Percentiles rank a stretch among this genome's conserved stretches.
Evolutionary conservation across 2,888 invertebrate genomes (phyloP).

Genomic region (Temnothorax ravouxi): DNA sequence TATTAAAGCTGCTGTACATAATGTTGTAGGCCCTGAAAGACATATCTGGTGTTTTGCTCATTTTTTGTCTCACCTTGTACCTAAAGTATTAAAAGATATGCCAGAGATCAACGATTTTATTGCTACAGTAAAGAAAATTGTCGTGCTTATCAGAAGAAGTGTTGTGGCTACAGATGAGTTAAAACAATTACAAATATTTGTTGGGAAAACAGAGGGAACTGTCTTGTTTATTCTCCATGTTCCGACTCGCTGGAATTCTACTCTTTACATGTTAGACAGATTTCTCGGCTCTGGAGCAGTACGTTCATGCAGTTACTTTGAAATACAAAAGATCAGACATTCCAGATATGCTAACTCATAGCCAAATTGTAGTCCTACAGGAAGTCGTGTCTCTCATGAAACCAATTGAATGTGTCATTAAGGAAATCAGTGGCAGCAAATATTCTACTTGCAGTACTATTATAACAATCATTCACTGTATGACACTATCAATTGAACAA

Average conservation of each 20-base stretch:
- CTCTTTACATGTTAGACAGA: background rate
- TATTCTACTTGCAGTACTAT: background rate
- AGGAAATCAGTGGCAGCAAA: background rate
- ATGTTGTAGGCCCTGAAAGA: background rate
- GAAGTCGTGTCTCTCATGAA: background rate
- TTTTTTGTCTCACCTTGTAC: background rate
- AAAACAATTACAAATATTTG: background rate
- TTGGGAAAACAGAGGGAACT: background rate
- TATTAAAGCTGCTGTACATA: background rate
- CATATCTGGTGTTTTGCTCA: slow-evolving; percentile 1
- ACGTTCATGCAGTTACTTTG: background rate
- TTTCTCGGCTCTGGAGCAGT: background rate
- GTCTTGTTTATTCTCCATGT: background rate
- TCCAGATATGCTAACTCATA: slow-evolving; percentile 6
- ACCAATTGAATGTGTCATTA: background rate
- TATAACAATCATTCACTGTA: background rate
- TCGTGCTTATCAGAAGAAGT: background rate
- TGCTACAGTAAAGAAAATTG: background rate
- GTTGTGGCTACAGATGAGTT: background rate
- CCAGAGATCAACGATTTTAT: background rate
- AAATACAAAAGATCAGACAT: background rate
- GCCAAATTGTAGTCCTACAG: background rate
- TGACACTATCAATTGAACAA: background rate
- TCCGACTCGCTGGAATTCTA: background rate
- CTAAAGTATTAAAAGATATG: background rate